A percentile compares a stretch with the other conserved stretches of the same genome.
phyloP scores from a whole-genome alignment of 2,888 invertebrate species.

The Xanthostigma xanthostigma region DNA sequence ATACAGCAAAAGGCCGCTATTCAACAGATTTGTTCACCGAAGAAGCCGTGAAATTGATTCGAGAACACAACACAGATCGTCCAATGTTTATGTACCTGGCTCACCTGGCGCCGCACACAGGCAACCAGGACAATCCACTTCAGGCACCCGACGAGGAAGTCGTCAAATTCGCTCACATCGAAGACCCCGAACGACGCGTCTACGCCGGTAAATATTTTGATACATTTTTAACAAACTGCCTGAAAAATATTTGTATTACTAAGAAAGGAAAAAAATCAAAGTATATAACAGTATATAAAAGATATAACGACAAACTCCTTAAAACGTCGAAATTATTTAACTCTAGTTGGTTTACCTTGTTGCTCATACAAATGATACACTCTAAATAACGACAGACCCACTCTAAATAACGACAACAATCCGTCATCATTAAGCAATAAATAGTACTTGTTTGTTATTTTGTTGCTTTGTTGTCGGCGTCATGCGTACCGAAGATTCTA shows the following conservation, averaged over 20 bases:
- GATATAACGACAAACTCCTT: too few species aligned
- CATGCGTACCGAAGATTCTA: too few species aligned
- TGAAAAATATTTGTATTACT: background rate
- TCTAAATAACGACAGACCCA: too few species aligned
- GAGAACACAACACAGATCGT: slow-evolving; percentile 30
- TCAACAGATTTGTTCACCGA: slow-evolving; percentile 50
- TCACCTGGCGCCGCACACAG: slow-evolving; percentile 54
- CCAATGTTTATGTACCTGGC: slow-evolving; percentile 57
- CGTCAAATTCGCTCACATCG: slow-evolving; percentile 48
- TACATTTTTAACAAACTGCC: background rate
- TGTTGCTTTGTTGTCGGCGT: too few species aligned
- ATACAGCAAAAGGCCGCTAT: slow-evolving; percentile 40
- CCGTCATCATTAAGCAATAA: too few species aligned
- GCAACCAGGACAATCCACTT: slow-evolving; percentile 41
- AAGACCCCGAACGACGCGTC: slow-evolving; percentile 44
- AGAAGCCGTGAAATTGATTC: slow-evolving; percentile 45
- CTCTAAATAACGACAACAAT: too few species aligned
- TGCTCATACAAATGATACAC: too few species aligned
- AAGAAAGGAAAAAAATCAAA: slow-evolving; percentile 26
- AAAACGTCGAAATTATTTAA: too few species aligned
- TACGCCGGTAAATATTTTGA: slow-evolving; percentile 45
- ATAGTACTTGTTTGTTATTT: too few species aligned
- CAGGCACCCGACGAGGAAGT: slow-evolving; percentile 61
- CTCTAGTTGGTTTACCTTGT: too few species aligned
- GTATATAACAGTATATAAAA: too few species aligned